A percentile compares a stretch with the other conserved stretches of the same genome.
phyloP scores from a whole-genome alignment of 2,888 invertebrate genomes.

The Ectropis crepuscularia region DNA sequence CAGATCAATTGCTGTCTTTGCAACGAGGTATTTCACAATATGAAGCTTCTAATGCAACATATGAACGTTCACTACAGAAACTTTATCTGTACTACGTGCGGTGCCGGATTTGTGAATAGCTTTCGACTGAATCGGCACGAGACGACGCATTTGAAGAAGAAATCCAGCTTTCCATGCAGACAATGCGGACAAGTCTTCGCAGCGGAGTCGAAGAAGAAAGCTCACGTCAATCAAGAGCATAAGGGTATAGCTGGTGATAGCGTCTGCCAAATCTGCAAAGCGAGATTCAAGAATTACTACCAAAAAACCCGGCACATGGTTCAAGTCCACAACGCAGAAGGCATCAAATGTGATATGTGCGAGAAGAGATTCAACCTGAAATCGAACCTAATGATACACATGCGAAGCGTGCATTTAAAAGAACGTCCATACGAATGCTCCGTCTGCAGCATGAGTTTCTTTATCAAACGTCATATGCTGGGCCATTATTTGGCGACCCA shows the following conservation, averaged over 20 bases:
- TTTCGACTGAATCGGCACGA: conserved; percentile 73
- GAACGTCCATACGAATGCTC: conserved; percentile 76
- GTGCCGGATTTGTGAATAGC: conserved; percentile 73
- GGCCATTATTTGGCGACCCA: conserved; percentile 71
- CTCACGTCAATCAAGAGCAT: conserved; percentile 74
- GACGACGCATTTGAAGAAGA: conserved; percentile 72
- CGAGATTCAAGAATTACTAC: conserved; percentile 77
- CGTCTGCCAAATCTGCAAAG: conserved; percentile 77
- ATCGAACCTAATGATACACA: conserved; percentile 70
- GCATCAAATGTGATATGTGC: conserved; percentile 74
- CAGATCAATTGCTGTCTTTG: conserved; percentile 74
- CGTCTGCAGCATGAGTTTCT: conserved; percentile 77
- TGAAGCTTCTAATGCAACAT: conserved; percentile 77
- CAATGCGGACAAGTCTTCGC: conserved; percentile 72
- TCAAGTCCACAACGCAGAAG: conserved; percentile 73
- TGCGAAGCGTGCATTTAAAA: conserved; percentile 74
- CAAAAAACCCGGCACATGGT: conserved; percentile 79
- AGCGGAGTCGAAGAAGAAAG: conserved; percentile 73
- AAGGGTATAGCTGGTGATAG: conserved; percentile 77
- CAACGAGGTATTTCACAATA: conserved; percentile 70
- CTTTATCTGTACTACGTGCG: conserved; percentile 76
- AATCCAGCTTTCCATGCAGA: conserved; percentile 68
- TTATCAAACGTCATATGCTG: conserved; percentile 61
- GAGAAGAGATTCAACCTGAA: conserved; percentile 77
- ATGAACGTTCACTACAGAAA: conserved; percentile 78